Percentiles rank a stretch among this genome's conserved stretches.
Evolutionary conservation across 2,797 vertebrate species (phyloP).

Genomic region (Poecilia wingei): DNA sequence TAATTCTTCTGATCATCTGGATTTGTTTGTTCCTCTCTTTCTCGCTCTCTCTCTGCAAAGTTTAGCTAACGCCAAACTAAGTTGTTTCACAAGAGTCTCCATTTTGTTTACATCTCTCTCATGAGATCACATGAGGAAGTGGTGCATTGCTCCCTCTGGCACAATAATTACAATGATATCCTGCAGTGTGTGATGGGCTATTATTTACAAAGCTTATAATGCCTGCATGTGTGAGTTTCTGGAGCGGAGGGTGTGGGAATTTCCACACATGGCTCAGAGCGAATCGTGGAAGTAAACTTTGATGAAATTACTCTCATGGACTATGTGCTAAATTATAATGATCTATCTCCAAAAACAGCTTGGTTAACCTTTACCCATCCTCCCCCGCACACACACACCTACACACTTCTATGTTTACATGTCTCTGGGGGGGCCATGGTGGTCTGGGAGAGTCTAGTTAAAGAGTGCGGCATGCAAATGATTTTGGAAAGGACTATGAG

Average conservation of each 20-base stretch:
- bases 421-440: conserved; percentile 51
- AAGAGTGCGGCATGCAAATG: conserved; percentile 70
- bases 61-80: neutral
- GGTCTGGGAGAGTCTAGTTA: conserved; percentile 64
- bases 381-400: conserved; percentile 4
- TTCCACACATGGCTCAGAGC: conserved; percentile 33
- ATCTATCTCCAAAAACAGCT: conserved; percentile 25
- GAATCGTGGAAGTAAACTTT: conserved; percentile 25
- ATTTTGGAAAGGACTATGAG: conserved; percentile 59
- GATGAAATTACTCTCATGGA: conserved; percentile 16
- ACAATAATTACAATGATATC: conserved; percentile 5
- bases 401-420: conserved; percentile 59
- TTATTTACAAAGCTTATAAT: conserved; percentile 5
- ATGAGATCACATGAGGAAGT: conserved; percentile 9
- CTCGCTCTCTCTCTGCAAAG: neutral
- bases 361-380: conserved; percentile 16
- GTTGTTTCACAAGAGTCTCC: neutral
- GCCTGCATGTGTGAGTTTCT: conserved; percentile 3
- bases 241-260: conserved; percentile 49
- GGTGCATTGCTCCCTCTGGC: conserved; percentile 2
- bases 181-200: neutral
- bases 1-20: neutral
- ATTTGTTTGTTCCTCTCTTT: neutral
- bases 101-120: conserved; percentile 4
- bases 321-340: neutral